phyloP scores from a whole-genome alignment of 2,888 invertebrate genomes.

The Busseola fusca region DNA sequence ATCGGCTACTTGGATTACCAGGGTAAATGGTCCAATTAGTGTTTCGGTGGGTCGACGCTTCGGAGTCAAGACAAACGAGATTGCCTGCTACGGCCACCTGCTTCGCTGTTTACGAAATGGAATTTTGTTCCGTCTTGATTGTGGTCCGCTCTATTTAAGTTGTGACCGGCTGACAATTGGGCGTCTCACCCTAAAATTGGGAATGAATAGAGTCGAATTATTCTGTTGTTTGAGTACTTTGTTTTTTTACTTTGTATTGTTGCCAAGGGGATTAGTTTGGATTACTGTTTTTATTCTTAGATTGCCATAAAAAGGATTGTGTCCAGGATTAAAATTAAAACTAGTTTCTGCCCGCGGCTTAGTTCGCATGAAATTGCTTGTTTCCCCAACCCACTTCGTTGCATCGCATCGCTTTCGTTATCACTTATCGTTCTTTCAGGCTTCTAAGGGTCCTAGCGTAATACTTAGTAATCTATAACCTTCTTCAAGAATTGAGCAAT shows the following conservation, averaged over 20 bases:
- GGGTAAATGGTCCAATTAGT: constrained; percentile 86
- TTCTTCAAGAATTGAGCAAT: too few species aligned
- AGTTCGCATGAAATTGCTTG: neutral
- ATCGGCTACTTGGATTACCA: constrained; percentile 83
- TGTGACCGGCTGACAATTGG: constrained; percentile 65
- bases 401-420: neutral
- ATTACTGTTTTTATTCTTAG: neutral
- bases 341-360: neutral
- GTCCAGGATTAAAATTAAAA: neutral
- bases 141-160: constrained; percentile 70
- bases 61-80: constrained; percentile 81
- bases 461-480: too few species aligned
- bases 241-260: too few species aligned
- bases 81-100: constrained; percentile 81
- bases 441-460: too few species aligned
- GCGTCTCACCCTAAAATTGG: constrained; percentile 59
- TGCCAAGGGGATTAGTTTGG: neutral
- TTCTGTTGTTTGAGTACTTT: constrained; percentile 31
- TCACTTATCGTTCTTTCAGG: neutral
- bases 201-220: constrained; percentile 51
- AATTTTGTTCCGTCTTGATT: constrained; percentile 74
- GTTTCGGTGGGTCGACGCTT: constrained; percentile 77
- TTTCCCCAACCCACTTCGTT: neutral
- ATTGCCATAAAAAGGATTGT: neutral
- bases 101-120: constrained; percentile 76